Conservation (phyloP, 1,140 invertebrate species). For the Drosophila trapezifrons region DNA sequence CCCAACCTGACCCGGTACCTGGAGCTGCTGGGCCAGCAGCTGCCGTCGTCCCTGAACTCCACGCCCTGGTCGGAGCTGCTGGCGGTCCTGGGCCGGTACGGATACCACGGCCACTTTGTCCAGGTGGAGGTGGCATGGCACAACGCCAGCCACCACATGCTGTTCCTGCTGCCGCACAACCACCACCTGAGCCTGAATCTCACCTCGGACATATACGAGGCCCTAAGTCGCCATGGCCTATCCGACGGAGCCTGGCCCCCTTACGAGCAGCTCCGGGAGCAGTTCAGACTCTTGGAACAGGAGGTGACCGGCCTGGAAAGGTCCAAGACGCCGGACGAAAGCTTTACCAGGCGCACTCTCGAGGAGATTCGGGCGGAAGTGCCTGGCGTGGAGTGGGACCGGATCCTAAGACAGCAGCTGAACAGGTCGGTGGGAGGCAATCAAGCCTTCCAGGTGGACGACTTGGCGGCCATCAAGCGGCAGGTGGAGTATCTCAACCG, state of each 20-base stretch:
- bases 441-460: conserved; percentile 57
- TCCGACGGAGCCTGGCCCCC: background rate
- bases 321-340: conserved; percentile 29
- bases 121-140: conserved; percentile 55
- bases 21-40: conserved; percentile 28
- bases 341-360: conserved; percentile 22
- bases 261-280: conserved; percentile 12
- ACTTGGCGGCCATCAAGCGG: conserved; percentile 32
- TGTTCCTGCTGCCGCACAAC: conserved; percentile 61
- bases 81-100: conserved; percentile 57
- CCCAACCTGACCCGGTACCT: conserved; percentile 46
- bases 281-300: conserved; percentile 34
- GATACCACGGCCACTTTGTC: conserved; percentile 59
- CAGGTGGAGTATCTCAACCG: conserved; percentile 43
- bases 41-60: background rate
- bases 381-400: conserved; percentile 48
- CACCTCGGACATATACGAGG: conserved; percentile 39
- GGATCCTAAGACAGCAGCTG: conserved; percentile 34
- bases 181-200: conserved; percentile 52
- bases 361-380: conserved; percentile 41
- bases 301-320: conserved; percentile 20
- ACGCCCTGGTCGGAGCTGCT: conserved; percentile 54
- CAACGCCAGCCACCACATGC: conserved; percentile 57
- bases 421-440: background rate
- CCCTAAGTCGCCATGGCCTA: conserved; percentile 14